Evolutionary conservation across 2,888 invertebrate species (phyloP), one percentile per base, ranked within the genome.

Genomic region (Ophion costatus): DNA sequence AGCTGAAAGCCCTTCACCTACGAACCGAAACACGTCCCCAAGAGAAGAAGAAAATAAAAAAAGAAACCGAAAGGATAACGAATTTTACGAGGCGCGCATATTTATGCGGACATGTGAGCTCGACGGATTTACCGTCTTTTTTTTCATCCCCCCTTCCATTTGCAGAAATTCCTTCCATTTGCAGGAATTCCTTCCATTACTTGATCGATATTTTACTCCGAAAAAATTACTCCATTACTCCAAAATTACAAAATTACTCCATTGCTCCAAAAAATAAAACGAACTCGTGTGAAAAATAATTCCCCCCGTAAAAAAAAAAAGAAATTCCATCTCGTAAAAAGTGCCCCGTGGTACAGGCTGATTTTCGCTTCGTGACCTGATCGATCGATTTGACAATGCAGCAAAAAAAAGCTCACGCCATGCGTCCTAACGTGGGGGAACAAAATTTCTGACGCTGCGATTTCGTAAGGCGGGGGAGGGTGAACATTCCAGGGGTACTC

Each of bases 1-100:
- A 99, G 96, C 93, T 99, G 98, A 94, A 99, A 99, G 38, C 99
- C 99, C 94, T 98, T 98, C 57, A 98, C 98, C 95, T 96, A 92
- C 80, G 91, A 84, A 80, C 82, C 82, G 83, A 66, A 85, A 76
- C 56, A 59, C 64, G 57, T 61, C 59, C 14, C 38, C 38, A 6
- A 38, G 9, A 38, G 7, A 38, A 20, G 45, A 74, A 61, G 24
- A 73, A 20, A 17, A 67, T 45, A 66, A 73, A 20, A 17, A 67
- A 59, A 66, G n/a, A 59, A 9, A 69, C 33, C 17, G 10, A 66
- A 38, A 20, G 22, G 22, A 57, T 22, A 24, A 24, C 17, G n/a
- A 56, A 24, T 33, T 24, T 56, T 56, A 17, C 5, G 38, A 42
- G 33, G 11, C 59, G 10, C 22, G 20, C 22, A 33, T n/a, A 70